Evolutionary conservation across 2,888 invertebrate species (phyloP).

Genomic region (Emmelina monodactyla): DNA sequence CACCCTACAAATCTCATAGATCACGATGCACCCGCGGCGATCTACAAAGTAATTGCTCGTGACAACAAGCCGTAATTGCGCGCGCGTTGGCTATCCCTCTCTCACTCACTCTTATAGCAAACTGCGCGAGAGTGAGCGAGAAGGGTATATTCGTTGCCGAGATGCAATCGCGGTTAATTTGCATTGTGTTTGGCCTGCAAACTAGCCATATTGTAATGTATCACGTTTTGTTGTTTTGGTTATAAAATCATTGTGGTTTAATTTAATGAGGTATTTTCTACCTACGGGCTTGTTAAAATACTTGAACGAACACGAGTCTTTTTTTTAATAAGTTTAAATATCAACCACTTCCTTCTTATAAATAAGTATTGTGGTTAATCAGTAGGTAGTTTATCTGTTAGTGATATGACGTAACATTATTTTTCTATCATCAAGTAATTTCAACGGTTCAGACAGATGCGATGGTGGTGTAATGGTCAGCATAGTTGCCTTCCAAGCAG

Average conservation of each 20-base stretch:
- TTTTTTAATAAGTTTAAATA: no score
- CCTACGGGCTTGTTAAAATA: no score
- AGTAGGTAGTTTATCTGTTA: no score
- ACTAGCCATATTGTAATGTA: no score
- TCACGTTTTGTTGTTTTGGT: no score
- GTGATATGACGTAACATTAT: no score
- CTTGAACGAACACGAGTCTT: no score
- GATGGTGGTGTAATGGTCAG: conserved; percentile 64
- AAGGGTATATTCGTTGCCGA: neutral
- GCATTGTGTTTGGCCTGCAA: neutral
- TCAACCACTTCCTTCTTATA: no score
- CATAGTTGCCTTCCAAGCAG: conserved; percentile 64
- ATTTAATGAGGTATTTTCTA: no score
- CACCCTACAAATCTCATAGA: conserved; percentile 22
- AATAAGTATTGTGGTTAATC: no score
- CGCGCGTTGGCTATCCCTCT: conserved; percentile 8
- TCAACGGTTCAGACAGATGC: conserved; percentile 5
- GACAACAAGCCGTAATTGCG: conserved; percentile 11
- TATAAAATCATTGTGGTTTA: no score
- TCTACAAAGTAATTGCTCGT: conserved; percentile 33
- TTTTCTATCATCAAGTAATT: no score
- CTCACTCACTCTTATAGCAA: conserved; percentile 7
- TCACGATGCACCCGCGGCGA: conserved; percentile 40
- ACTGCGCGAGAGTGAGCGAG: neutral
- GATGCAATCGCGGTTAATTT: neutral